Percentiles rank a stretch among this genome's conserved stretches.
phyloP scores from a whole-genome alignment of 2,113 vertebrate genomes.

The Alosa alosa region DNA sequence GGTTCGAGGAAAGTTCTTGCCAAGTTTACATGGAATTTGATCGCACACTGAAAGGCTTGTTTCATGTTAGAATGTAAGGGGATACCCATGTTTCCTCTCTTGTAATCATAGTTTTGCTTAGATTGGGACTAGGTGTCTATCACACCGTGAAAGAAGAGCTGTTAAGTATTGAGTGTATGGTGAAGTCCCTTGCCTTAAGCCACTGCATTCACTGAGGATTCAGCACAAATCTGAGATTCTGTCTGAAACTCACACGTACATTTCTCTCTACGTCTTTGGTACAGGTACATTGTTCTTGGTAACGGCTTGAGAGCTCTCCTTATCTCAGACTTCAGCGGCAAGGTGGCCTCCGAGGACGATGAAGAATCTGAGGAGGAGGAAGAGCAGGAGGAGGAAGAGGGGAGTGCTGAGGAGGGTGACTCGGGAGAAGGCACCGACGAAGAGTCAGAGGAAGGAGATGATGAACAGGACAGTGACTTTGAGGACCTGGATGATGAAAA shows the following conservation, averaged over 20 bases:
- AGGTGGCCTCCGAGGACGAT: slow-evolving; percentile 40
- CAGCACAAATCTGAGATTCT: not conserved
- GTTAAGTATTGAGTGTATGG: not conserved
- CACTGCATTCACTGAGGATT: not conserved
- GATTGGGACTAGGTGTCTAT: not conserved
- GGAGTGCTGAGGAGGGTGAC: slow-evolving; percentile 73
- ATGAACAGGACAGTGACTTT: slow-evolving; percentile 74
- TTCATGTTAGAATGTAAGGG: slow-evolving; percentile 18
- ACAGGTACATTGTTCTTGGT: slow-evolving; percentile 83
- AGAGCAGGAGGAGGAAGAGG: slow-evolving; percentile 59
- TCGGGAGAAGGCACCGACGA: slow-evolving; percentile 82
- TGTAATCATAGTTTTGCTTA: not conserved
- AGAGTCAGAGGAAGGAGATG: slow-evolving; percentile 62
- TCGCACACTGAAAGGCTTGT: slow-evolving; percentile 17
- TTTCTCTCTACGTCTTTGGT: not conserved
- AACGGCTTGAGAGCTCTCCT: slow-evolving; percentile 88
- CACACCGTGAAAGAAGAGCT: no score
- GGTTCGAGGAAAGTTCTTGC: not conserved
- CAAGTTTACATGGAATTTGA: not conserved
- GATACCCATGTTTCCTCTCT: not conserved
- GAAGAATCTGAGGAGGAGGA: slow-evolving; percentile 63
- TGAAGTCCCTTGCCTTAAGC: not conserved
- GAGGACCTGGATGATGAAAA: slow-evolving; percentile 35
- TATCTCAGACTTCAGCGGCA: slow-evolving; percentile 86
- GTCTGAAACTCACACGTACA: not conserved